Evolutionary conservation across 2,888 invertebrate species (phyloP), one percentile per base, ranked within the genome.

Genomic region (Diarsia rubi): DNA sequence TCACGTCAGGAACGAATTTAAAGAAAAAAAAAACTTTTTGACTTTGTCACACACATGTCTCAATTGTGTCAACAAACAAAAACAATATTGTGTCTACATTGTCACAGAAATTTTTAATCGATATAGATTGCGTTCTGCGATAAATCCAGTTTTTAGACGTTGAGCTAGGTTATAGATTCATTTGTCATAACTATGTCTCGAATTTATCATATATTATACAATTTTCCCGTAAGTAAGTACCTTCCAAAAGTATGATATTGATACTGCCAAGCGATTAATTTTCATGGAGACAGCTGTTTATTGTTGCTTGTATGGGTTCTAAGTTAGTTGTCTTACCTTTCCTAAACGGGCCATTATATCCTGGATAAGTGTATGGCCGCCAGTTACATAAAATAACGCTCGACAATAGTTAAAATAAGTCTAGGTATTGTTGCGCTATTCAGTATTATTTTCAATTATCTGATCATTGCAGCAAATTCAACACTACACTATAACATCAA

Each of bases 171-270:
- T 68, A 47, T 47, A 21, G n/a, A 76, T 21, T 21, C 42, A 24
- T 77, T 64, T 31, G 14, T 42, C 64, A 52, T 12, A 47, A 59
- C 14, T 31, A 81, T 81, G 81, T 81, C 11, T 64, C 81, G 76
- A 67, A 64, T 84, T 49, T 54, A 45, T 66, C 45, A 45, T 75
- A 2, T 81, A 67, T 63, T 47, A 66, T 69, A 72, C 27, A 37
- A 67, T 54, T 16, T 67, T 3, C 82, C 82, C n/a, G 81, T 57
- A 70, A 75, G 81, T 81, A 66, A 72, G 78, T 86, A 16, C 16
- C 1, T 0, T 2, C 45, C 8, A 31, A 3, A 31, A 37, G 14
- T 37, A 45, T 0, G 14, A 19, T n/a, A 16, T 12, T 62, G 62
- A 16, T 21, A 62, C 0, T 6, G 12, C 6, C 42, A 21, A 3